These are phyloP conservation scores for Augiades crinisus DNA, from an alignment of 2,888 invertebrate genomes.

Conservation along the genomic window DNA sequence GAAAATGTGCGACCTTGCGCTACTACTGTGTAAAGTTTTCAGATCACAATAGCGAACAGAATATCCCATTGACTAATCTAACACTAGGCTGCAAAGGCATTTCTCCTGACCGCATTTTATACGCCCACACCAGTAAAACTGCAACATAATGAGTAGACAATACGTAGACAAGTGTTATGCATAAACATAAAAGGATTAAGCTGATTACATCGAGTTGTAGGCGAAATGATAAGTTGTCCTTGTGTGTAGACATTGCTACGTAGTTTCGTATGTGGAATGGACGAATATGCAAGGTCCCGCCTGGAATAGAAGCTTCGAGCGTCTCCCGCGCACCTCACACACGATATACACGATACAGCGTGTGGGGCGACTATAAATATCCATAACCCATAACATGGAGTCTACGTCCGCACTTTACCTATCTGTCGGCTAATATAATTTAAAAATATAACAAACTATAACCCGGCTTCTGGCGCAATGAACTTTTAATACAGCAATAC, in stretches of 20 bases:
- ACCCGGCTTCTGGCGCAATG: conserved; percentile 15
- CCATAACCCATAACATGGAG: conserved; percentile 44
- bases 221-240: conserved; percentile 8
- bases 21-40: conserved; percentile 1
- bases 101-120: conserved; percentile 20
- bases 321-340: conserved; percentile 67
- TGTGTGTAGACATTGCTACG: conserved; percentile 11
- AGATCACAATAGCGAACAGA: background rate
- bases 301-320: conserved; percentile 67
- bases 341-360: conserved; percentile 58
- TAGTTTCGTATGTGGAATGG: conserved; percentile 29
- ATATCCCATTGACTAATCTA: conserved; percentile 7
- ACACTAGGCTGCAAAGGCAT: conserved; percentile 16
- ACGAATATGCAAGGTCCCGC: conserved; percentile 64
- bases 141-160: conserved; percentile 20
- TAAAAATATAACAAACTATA: conserved; percentile 39
- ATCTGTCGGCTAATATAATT: conserved; percentile 44
- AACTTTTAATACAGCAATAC: conserved; percentile 7
- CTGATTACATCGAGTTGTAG: background rate
- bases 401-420: conserved; percentile 53
- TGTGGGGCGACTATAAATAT: conserved; percentile 77
- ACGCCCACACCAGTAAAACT: conserved; percentile 13
- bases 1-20: conserved; percentile 10
- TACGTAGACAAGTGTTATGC: conserved; percentile 16
- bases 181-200: conserved; percentile 11